Base-by-base conservation (phyloP, 2,797 vertebrate genomes). In the Tokudaia muenninki region DNA sequence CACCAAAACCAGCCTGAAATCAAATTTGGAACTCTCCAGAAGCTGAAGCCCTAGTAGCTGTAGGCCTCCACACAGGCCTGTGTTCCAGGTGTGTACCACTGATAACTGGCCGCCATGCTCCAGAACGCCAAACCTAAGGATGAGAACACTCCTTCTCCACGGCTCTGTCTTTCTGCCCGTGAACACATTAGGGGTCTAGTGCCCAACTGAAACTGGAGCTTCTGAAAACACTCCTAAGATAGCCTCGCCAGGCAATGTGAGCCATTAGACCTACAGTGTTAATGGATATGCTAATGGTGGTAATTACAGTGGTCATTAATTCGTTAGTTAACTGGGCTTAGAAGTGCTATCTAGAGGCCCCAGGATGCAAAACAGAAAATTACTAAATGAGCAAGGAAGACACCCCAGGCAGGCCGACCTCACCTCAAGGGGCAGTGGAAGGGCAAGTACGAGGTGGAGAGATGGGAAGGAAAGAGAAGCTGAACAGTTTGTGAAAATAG, bases 291-390 rank as follows among this genome's bases (percentile, higher is more conserved):
- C 22, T 91, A 79, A 79, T 44, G 75, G 50, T n/a, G 44, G 31
- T 55, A 81, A 82, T 92, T 74, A 74, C 59, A 63, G 57, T 50
- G 19, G 26, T 81, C 93, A 81, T 37, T 82, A 79, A 13, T 19
- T 78, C 72, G 37, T 34, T 79, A 55, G 63, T 90, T 84, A 83
- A 78, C 59, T 61, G 63, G 44, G 70, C 77, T 6, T 19, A 13
- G 37, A 3, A 77, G 37, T 79, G 75, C 87, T 57, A 47, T 87
- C 90, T 88, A 59, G 81, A 90, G 41, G 41, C 59, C 37, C 44
- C 31, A 37, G 44, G 8, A 57, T 57, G 13, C n/a, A 22, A 31
- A 87, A 7, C 16, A 21, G 72, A 52, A 74, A 34, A 19, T 47
- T 65, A 84, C 44, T 29, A 78, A 78, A 78, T 50, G 11, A 47